Evolutionary conservation across 1,140 invertebrate species (phyloP), one percentile per base, ranked within the genome.

Genomic region (Argopecten irradians): DNA sequence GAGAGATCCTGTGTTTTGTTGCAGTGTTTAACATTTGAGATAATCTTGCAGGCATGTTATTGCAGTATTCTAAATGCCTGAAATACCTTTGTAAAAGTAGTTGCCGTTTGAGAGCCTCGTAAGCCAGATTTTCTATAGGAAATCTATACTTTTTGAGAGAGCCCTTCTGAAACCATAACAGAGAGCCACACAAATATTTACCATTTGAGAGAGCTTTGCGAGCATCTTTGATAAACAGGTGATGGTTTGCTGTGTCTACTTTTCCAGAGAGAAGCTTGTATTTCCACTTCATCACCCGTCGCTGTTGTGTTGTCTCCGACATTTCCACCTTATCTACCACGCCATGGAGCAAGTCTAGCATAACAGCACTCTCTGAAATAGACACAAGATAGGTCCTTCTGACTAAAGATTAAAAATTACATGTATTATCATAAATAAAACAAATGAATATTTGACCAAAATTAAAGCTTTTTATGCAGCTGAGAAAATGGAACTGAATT

Each of bases 241-340:
- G 43, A 5, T 41, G 84, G 39, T 89, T 85, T 34, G 35, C 55
- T 8, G 86, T 89, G 82, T 87, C 89, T 28, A 87, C 87, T 89
- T 91, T 91, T n/a, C 87, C 35, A 19, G 86, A 89, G 16, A 93
- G 84, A 83, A 93, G 84, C 41, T 90, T 43, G 87, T 93, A 91
- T 71, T 93, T 93, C 90, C 90, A 91, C 33, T 89, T 85, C 91
- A 93, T 91, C 8, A 93, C 86, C 85, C 90, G 88, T n/a, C 87
- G 83, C 46, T 93, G 92, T 86, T 90, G 86, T 13, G 39, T 86
- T 2, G 88, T 90, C 36, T 92, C 87, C 16, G 88, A 84, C 16
- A 82, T 43, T 28, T 87, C 85, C 19, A 93, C 33, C 28, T 88
- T 83, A 46, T 93, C 90, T 2, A 89, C 83, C 35, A 93, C 46